Evolutionary conservation across 2,888 invertebrate genomes (phyloP).

Genomic region (Cryptocephalus primarius): DNA sequence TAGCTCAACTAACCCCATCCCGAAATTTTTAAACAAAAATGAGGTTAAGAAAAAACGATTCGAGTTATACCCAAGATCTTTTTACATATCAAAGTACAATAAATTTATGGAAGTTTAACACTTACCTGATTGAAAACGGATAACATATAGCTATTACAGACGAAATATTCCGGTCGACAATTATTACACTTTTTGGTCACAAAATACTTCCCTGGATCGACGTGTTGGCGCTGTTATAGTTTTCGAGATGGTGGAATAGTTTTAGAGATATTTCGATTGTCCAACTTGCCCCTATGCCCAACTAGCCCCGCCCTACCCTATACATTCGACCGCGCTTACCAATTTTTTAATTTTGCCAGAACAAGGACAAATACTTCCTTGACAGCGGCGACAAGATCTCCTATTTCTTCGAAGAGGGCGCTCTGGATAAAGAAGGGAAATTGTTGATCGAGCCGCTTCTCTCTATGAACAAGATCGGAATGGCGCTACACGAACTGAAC

Average conservation of each 20-base stretch:
- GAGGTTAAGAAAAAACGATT: no score
- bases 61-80: no score
- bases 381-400: slow-evolving; percentile 87
- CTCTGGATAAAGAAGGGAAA: slow-evolving; percentile 64
- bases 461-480: slow-evolving; percentile 78
- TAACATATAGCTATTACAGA: no score
- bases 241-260: no score
- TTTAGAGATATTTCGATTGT: background rate
- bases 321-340: background rate
- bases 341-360: slow-evolving; percentile 30
- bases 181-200: no score
- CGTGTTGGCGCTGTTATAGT: no score
- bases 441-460: slow-evolving; percentile 53
- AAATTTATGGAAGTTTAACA: no score
- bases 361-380: slow-evolving; percentile 71
- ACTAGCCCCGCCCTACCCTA: background rate
- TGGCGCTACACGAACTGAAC: slow-evolving; percentile 73
- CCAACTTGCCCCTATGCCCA: background rate
- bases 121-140: no score
- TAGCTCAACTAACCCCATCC: slow-evolving; percentile 1
- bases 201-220: no score
- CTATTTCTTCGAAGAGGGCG: slow-evolving; percentile 81
- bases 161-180: no score
- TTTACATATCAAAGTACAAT: no score
- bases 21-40: slow-evolving; percentile 1